Evolutionary conservation across 2,113 vertebrate genomes (phyloP).

Genomic region (Himantopus leucocephalus): DNA sequence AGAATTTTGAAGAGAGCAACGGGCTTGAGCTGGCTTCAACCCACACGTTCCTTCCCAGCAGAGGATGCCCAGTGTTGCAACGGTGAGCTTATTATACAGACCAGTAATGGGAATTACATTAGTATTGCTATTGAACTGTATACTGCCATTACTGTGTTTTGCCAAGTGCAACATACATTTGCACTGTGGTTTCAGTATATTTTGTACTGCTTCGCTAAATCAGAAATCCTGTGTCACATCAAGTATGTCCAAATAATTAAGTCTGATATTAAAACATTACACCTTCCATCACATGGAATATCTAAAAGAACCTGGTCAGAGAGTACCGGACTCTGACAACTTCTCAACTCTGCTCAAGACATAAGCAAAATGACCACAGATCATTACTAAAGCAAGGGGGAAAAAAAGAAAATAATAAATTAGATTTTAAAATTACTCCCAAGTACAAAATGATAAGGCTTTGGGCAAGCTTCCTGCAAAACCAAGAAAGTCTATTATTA

Average conservation of each 20-base stretch:
- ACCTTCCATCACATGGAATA: neutral
- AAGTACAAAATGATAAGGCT: neutral
- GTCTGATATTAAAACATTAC: neutral
- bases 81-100: neutral
- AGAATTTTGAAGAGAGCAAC: neutral
- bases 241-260: neutral
- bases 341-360: neutral
- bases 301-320: neutral
- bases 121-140: neutral
- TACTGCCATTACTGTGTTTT: neutral
- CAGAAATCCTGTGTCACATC: neutral
- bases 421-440: neutral
- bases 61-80: neutral
- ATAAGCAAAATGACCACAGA: neutral
- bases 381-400: neutral
- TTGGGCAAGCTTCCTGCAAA: neutral
- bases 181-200: neutral
- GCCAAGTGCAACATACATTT: neutral
- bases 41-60: fast-evolving
- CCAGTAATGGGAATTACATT: neutral
- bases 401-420: neutral
- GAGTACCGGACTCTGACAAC: neutral
- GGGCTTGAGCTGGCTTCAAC: neutral
- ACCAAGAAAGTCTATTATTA: neutral
- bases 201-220: neutral